phyloP scores from a whole-genome alignment of 2,113 vertebrate species.

The Passer domesticus region DNA sequence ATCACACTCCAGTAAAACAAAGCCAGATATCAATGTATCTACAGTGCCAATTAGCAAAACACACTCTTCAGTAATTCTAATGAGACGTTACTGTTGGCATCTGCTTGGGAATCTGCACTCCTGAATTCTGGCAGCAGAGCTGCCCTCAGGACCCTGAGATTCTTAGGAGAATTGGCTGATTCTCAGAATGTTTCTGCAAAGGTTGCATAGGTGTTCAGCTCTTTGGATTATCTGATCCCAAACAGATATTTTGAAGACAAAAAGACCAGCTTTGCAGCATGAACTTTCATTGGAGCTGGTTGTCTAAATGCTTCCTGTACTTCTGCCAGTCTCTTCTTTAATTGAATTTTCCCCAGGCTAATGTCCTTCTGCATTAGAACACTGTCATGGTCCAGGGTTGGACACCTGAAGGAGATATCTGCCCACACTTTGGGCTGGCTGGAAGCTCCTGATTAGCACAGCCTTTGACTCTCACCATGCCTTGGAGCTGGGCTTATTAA shows the following conservation, averaged over 20 bases:
- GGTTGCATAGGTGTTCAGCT: neutral
- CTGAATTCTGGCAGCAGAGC: neutral
- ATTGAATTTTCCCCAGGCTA: neutral
- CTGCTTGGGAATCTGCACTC: neutral
- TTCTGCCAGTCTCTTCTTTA: neutral
- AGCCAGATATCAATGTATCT: neutral
- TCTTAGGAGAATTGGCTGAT: neutral
- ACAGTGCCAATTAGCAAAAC: constrained; percentile 4
- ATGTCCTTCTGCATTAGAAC: neutral
- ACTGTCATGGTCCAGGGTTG: neutral
- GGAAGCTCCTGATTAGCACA: neutral
- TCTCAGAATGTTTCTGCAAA: neutral
- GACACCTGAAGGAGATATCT: neutral
- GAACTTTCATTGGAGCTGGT: neutral
- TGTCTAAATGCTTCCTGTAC: neutral
- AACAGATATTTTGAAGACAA: neutral
- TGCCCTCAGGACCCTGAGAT: neutral
- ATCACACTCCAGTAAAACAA: neutral
- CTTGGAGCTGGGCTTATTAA: neutral
- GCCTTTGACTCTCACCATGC: neutral
- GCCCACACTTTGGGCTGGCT: neutral
- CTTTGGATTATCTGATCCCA: neutral
- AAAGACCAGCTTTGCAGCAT: neutral
- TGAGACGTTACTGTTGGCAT: neutral
- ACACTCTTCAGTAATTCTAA: neutral